Evolutionary conservation across 2,888 invertebrate species (phyloP).

Genomic region (Acrobasis repandana): DNA sequence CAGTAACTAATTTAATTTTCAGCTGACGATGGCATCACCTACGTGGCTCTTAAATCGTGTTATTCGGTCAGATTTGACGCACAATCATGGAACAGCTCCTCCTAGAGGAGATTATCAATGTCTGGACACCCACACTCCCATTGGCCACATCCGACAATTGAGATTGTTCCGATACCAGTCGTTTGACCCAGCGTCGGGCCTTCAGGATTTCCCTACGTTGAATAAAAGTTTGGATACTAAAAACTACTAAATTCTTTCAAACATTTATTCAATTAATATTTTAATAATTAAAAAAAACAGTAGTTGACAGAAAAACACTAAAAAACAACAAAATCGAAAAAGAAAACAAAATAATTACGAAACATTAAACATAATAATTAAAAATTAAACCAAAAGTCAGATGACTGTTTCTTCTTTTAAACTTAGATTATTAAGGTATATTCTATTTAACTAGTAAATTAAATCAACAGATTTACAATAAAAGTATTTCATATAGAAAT

Average conservation of each 20-base stretch:
- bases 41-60: conserved; percentile 69
- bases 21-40: conserved; percentile 67
- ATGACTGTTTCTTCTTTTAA: too few relatives aligned
- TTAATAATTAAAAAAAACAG: conserved; percentile 33
- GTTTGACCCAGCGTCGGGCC: conserved; percentile 65
- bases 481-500: neutral
- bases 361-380: conserved; percentile 19
- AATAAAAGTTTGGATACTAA: conserved; percentile 42
- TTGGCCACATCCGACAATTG: conserved; percentile 68
- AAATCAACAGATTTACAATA: too few relatives aligned
- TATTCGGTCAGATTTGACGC: conserved; percentile 73
- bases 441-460: too few relatives aligned
- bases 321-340: conserved; percentile 20
- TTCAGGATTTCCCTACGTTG: conserved; percentile 58
- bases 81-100: conserved; percentile 71
- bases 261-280: conserved; percentile 40
- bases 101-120: conserved; percentile 72
- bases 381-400: neutral
- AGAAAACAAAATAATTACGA: conserved; percentile 20
- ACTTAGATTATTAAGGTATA: too few relatives aligned
- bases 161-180: conserved; percentile 65
- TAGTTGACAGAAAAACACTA: conserved; percentile 31
- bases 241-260: conserved; percentile 41
- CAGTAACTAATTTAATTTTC: conserved; percentile 28
- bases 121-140: conserved; percentile 74